A percentile compares a stretch with the other conserved stretches of the same genome.
phyloP scores from a whole-genome alignment of 2,797 vertebrate species.

The Gouania willdenowi region DNA sequence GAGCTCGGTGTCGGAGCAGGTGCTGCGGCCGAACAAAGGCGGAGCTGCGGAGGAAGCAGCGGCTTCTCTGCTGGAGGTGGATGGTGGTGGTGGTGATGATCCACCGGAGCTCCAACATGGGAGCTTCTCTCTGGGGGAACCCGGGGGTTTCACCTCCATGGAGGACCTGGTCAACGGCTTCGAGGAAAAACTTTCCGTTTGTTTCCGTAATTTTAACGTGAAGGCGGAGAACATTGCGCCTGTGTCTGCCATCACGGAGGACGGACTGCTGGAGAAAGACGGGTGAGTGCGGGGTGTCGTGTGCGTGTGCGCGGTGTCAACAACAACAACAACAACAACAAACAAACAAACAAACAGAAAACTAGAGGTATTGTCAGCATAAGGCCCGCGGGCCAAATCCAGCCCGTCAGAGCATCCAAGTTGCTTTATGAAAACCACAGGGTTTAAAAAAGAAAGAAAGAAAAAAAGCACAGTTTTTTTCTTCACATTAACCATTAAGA shows the following conservation, averaged over 20 bases:
- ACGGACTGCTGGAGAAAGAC: constrained; percentile 81
- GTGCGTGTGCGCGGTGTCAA: not conserved
- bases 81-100: constrained; percentile 8
- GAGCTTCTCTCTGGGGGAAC: constrained; percentile 20
- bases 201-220: constrained; percentile 73
- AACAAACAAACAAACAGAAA: too few species aligned
- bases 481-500: too few species aligned
- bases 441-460: too few species aligned
- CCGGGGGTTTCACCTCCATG: constrained; percentile 33
- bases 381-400: too few species aligned
- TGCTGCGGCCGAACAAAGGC: constrained; percentile 37
- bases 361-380: too few species aligned
- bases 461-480: too few species aligned
- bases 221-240: constrained; percentile 65
- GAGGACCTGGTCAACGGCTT: constrained; percentile 65
- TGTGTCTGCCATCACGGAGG: constrained; percentile 77
- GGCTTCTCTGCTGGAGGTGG: constrained; percentile 17
- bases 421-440: too few species aligned
- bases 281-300: constrained; percentile 77
- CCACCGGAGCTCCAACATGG: constrained; percentile 26
- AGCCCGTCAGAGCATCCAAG: too few species aligned
- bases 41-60: constrained; percentile 45
- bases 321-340: too few species aligned
- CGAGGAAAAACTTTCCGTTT: constrained; percentile 81
- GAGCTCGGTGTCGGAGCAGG: constrained; percentile 32